Base-by-base conservation (phyloP, 2,113 vertebrate genomes). In the Colius striatus region DNA sequence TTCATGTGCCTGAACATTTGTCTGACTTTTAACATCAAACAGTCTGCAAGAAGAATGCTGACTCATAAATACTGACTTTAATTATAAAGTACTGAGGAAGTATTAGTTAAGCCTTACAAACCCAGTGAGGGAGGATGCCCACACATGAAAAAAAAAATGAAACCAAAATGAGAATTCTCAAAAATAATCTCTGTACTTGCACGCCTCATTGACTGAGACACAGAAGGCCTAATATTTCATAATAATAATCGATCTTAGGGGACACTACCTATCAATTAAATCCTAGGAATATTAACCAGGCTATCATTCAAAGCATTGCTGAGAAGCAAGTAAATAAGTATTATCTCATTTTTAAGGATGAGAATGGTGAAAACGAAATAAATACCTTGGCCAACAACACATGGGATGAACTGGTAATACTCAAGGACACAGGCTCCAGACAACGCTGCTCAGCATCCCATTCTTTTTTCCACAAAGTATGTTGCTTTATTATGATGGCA, bases 1-100 rank as follows among this genome's bases (percentile, higher is more conserved):
- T 2, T 54, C 8, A 36, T 4, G 13, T n/a, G 25, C 26, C 45
- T 75, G 34, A 86, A 62, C 0, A 0, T 65, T 61, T 84, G 3
- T 61, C 54, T 81, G 41, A 57, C 62, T 91, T 71, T 36, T 25
- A 78, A 54, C 18, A 84, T 26, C 23, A 57, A 45, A 9, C 3
- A 48, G 27, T 60, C 29, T 75, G 19, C 50, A 86, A 26, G 38
- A 84, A 82, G 14, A 89, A 80, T 18, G 13, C 8, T 76, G 25
- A 25, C 73, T 73, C 58, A 58, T 25, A 53, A 60, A 51, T 9
- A 27, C 4, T 60, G 12, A 11, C 87, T 76, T 73, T 86, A 45
- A 66, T 32, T 34, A n/a, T n/a, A 20, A 93, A 79, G 16, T 57
- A 25, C 5, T 53, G 38, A 15, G 36, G 13, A 78, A 70, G 6